A percentile compares a stretch with the other conserved stretches of the same genome.
Conservation (phyloP, 2,797 vertebrate genomes). For the Peromyscus melanophrys region DNA sequence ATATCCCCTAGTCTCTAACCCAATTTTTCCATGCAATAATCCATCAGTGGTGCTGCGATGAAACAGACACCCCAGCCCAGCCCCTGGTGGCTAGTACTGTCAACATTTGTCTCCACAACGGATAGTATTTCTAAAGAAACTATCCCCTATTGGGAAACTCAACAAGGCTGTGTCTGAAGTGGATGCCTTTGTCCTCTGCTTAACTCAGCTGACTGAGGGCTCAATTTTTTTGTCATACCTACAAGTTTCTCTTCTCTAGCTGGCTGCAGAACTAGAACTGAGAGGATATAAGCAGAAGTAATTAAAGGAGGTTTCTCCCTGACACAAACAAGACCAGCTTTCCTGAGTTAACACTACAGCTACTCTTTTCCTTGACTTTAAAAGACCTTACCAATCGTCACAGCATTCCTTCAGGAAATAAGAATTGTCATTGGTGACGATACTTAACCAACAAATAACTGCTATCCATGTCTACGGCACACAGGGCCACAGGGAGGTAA, state of each 20-base stretch:
- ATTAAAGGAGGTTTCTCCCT: conserved; percentile 74
- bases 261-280: conserved; percentile 58
- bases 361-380: conserved; percentile 57
- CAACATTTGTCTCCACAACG: conserved; percentile 78
- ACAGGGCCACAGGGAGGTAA: not conserved
- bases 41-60: conserved; percentile 77
- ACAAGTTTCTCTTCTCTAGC: conserved; percentile 69
- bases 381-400: conserved; percentile 58
- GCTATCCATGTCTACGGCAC: not conserved
- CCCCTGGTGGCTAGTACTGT: conserved; percentile 50
- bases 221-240: conserved; percentile 64
- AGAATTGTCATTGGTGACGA: conserved; percentile 8
- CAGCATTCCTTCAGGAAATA: conserved; percentile 63
- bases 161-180: conserved; percentile 62
- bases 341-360: conserved; percentile 67
- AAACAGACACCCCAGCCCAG: conserved; percentile 75
- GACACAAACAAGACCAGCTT: conserved; percentile 66
- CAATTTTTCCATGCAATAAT: conserved; percentile 82
- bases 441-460: conserved; percentile 44
- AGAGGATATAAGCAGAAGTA: conserved; percentile 74
- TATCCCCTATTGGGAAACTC: conserved; percentile 60
- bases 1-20: conserved; percentile 79
- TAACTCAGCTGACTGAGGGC: conserved; percentile 59
- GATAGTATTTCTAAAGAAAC: conserved; percentile 77
- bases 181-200: conserved; percentile 62